Percentiles rank a stretch among this genome's conserved stretches.
Evolutionary conservation across 2,888 invertebrate species (phyloP).

Genomic region (Anthoptus insignis): DNA sequence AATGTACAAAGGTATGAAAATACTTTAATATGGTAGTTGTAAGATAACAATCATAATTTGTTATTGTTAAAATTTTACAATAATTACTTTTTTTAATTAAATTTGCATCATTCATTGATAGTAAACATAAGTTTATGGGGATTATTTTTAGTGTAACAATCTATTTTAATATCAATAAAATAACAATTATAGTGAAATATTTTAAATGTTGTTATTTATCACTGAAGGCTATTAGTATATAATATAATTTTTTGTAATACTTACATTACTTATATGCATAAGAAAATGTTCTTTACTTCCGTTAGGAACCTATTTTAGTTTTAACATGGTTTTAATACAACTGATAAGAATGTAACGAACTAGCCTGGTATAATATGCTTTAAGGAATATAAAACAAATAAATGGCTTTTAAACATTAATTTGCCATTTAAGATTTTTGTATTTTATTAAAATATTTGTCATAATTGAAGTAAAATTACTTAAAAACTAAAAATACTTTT

Average conservation of each 20-base stretch:
- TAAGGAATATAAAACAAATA: too few relatives aligned
- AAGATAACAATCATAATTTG: constrained; percentile 67
- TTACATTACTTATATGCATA: background rate
- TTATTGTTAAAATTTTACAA: constrained; percentile 72
- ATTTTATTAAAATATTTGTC: background rate
- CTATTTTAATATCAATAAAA: constrained; percentile 34
- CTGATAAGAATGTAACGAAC: too few relatives aligned
- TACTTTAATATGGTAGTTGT: constrained; percentile 56
- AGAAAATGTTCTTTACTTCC: background rate
- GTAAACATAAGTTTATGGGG: constrained; percentile 31
- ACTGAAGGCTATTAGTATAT: constrained; percentile 7
- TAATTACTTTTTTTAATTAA: constrained; percentile 60
- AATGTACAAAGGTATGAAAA: constrained; percentile 66
- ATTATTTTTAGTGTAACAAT: constrained; percentile 27
- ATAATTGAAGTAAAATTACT: too few relatives aligned
- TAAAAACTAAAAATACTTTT: too few relatives aligned
- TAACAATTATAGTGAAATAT: constrained; percentile 27
- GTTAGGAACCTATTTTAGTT: background rate
- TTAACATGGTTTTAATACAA: too few relatives aligned
- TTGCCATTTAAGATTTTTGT: too few relatives aligned
- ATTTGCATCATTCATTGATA: constrained; percentile 55
- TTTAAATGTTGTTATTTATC: constrained; percentile 11
- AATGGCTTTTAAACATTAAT: too few relatives aligned
- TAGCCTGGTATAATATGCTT: too few relatives aligned
- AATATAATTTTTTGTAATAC: constrained; percentile 5